Conservation (phyloP, 2,113 vertebrate genomes). For the Neofelis nebulosa region DNA sequence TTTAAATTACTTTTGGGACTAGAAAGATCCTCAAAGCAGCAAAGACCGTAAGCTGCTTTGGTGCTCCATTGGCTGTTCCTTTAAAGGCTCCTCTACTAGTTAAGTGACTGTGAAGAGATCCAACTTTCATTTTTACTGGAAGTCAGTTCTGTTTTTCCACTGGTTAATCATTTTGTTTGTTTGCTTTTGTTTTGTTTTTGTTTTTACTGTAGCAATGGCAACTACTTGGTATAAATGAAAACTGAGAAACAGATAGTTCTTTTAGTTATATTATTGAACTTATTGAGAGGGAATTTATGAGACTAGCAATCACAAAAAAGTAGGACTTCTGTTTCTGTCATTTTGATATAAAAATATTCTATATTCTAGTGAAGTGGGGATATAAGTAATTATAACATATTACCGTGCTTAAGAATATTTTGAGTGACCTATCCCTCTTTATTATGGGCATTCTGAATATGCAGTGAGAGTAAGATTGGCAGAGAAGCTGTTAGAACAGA, state of each 20-base stretch:
- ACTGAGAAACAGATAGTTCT: background rate
- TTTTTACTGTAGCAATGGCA: background rate
- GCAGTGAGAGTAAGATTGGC: background rate
- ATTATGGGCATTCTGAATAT: background rate
- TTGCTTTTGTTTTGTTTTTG: background rate
- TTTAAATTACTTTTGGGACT: slow-evolving; percentile 67
- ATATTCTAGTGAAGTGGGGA: background rate
- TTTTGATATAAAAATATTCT: background rate
- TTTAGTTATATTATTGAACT: slow-evolving; percentile 26
- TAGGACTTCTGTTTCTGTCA: background rate
- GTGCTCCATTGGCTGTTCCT: background rate
- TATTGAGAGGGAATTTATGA: slow-evolving; percentile 5
- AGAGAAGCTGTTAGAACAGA: background rate
- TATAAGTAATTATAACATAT: background rate
- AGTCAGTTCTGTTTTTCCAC: slow-evolving; percentile 30
- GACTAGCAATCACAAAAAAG: background rate
- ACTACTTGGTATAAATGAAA: slow-evolving; percentile 30
- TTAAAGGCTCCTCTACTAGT: background rate
- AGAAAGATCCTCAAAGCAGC: slow-evolving; percentile 21
- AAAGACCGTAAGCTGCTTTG: slow-evolving; percentile 39
- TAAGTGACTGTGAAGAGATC: background rate
- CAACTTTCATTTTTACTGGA: background rate
- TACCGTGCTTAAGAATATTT: background rate
- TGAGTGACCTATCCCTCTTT: background rate
- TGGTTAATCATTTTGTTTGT: background rate